Base-by-base conservation (phyloP, 2,888 invertebrate species). In the Parnassius mnemosyne region DNA sequence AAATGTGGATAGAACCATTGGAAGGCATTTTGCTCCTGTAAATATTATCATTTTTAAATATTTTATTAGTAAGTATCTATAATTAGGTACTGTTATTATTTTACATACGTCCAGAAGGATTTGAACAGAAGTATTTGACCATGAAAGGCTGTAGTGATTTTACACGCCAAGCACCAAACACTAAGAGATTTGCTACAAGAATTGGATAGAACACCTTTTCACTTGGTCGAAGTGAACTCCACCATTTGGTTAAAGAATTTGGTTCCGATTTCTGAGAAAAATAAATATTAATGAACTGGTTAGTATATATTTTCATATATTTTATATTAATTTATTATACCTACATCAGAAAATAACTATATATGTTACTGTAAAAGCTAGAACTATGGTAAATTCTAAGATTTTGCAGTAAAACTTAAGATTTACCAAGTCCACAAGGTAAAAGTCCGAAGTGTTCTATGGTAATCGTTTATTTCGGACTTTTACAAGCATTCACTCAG, bases 1-100 rank as follows among this genome's bases (percentile, higher is more conserved):
- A 86, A 99, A 99, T 44, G 96, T 96, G n/a, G 97, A 97, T 5
- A 98, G 87, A 57, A 98, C 79, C 97, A 99, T 97, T 3, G 99
- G 97, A 86, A 95, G 93, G 81, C 96, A 97, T 56, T 95, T 89
- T 68, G 93, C 93, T 77, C 92, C 96, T 96, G 83, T 52, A 89
- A 89, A 75, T 67, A 69, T 58, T 52, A 69, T 65, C 16, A 20
- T 52, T 51, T 42, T 53, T 56, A 59, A 53, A 58, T 58, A 25
- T 34, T 43, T 3, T 11, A 12, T 43, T 43, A 11, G 16, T 46
- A 47, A 47, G 12, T 13, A 13, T 13, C 1, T 25, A 47, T 47
- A 47, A 13, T 47, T 47, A 11, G 12, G 9, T 47, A 13, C 9
- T 12, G 16, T 9, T 47, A 12, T 46, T 5, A 3, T 12, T 58